Evolutionary conservation across 1,140 invertebrate genomes (phyloP), one percentile per base, ranked within the genome.

Genomic region (Pantala flavescens): DNA sequence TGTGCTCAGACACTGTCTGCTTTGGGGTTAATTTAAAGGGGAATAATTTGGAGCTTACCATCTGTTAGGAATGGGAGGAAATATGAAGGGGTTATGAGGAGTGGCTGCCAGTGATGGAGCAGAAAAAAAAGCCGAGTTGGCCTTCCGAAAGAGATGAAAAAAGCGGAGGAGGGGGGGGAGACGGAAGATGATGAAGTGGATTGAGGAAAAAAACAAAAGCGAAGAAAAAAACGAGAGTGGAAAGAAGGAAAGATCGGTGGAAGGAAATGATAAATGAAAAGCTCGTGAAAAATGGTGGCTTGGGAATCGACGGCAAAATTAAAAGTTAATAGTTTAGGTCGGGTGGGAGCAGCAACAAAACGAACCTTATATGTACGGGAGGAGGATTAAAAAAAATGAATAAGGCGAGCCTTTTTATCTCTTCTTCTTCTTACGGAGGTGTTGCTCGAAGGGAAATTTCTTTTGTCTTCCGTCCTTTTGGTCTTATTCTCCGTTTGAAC

Each of bases 231-330:
- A 63, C 49, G 16, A 63, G 49, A 63, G 49, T 63, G 14, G 49
- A 63, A 63, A 16, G 49, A 21, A 63, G 49, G 49, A 63, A 21
- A 63, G 49, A 63, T 16, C 14, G 49, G 49, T 7, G 49, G 49
- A 63, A 63, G 49, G 49, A 63, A 63, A 63, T 63, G 49, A 63
- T 63, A 63, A 63, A 63, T 63, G 49, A 63, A 63, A 63, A 63
- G 16, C n/a, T 63, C 49, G n/a, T 63, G 49, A 63, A 63, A 63
- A 63, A 63, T 63, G 49, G 49, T 63, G 49, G 49, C 49, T 12
- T 3, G 12, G 49, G 49, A 21, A 63, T 63, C 49, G 49, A 63
- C 49, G 49, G 49, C 49, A 63, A 63, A 63, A 63, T 63, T 63
- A 63, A 63, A 63, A 63, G 49, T 63, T 63, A 63, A 63, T 63